Conservation (phyloP, 2,797 vertebrate genomes). For the Hoplostethus atlanticus region DNA sequence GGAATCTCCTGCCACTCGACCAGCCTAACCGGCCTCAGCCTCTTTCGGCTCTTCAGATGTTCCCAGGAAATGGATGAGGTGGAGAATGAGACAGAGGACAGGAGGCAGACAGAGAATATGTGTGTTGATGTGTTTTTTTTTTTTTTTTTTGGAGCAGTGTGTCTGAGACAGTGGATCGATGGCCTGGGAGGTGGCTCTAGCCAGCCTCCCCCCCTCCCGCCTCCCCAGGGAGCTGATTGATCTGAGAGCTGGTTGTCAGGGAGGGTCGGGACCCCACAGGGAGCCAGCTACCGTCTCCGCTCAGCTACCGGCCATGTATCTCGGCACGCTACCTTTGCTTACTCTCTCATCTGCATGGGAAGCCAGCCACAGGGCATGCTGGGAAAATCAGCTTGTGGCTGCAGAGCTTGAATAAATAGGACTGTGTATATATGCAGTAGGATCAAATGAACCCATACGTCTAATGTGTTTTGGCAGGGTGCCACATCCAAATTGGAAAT, state of each 20-base stretch:
- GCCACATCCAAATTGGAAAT: slow-evolving; percentile 38
- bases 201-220: not conserved
- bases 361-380: slow-evolving; percentile 17
- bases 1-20: slow-evolving; percentile 19
- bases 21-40: not conserved
- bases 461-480: slow-evolving; percentile 27
- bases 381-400: slow-evolving; percentile 14
- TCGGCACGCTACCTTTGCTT: slow-evolving; percentile 40
- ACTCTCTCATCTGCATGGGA: slow-evolving; percentile 31
- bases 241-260: slow-evolving; percentile 51
- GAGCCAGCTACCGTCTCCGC: slow-evolving; percentile 32
- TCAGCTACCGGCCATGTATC: slow-evolving; percentile 35
- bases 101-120: slow-evolving; percentile 26
- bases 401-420: slow-evolving; percentile 6
- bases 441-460: slow-evolving; percentile 19
- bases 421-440: slow-evolving; percentile 2
- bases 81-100: slow-evolving; percentile 7
- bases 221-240: slow-evolving; percentile 52
- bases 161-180: slow-evolving; percentile 54
- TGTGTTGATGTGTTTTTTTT: slow-evolving; percentile 38
- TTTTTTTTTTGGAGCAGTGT: slow-evolving; percentile 39
- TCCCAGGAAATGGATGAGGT: slow-evolving; percentile 21
- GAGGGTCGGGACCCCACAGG: slow-evolving; percentile 35
- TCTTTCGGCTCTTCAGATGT: slow-evolving; percentile 12
- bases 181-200: slow-evolving; percentile 37